Base-by-base conservation (phyloP, 2,888 invertebrate species). In the Protophormia terraenovae region DNA sequence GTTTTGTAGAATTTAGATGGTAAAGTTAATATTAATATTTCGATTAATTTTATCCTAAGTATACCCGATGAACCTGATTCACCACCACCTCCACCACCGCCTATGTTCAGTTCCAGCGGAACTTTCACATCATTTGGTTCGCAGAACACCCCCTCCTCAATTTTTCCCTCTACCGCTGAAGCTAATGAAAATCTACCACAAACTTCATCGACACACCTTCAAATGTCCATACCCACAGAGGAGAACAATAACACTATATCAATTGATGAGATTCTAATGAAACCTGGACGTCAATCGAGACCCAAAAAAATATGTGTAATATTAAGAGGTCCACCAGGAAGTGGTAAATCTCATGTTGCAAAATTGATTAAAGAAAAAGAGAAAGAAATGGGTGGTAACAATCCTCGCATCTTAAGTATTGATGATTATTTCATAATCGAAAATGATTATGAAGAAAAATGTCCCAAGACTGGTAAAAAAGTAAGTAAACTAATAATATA, bases 371-470 rank as follows among this genome's bases (percentile, higher is more conserved):
- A 98, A 91, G 96, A 96, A 82, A 95, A 94, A 90, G 96, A 96
- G 94, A 95, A 97, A 0, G 97, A 97, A 91, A 95, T 96, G 93
- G 96, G 97, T 50, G 98, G 97, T 5, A 96, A 96, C 79, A 96
- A 97, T n/a, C 98, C 97, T 0, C 94, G 98, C 87, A 97, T 99
- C 90, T 94, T 99, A 90, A 98, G 97, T 84, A 95, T 99, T 84
- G 98, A 99, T 92, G 98, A 99, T 93, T 99, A 99, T 93, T 99
- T 98, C 90, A 96, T 98, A 94, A 95, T 96, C 82, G 97, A 97
- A 92, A 95, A 95, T 83, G 97, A 97, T 92, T 94, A 95, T 87
- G 95, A 95, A 35, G 92, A 91, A 76, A 90, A 90, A 67, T 92
- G 93, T 81, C 90, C 91, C 0, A 92, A 91, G 87, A 92, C 92